phyloP scores from a whole-genome alignment of 2,888 invertebrate genomes.

The Lymantria monacha region DNA sequence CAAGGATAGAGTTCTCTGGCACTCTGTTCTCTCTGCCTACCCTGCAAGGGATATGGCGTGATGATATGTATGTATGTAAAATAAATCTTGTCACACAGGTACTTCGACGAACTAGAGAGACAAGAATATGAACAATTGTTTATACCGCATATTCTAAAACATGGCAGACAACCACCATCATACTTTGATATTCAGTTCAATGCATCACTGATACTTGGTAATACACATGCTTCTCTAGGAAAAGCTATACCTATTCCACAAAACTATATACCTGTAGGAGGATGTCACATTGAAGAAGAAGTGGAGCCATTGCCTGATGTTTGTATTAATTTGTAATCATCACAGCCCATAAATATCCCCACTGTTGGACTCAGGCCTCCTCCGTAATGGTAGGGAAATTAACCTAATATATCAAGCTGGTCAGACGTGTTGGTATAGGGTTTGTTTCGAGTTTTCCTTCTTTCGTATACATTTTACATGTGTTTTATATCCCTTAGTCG shows the following conservation, averaged over 20 bases:
- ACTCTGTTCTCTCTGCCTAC: no score
- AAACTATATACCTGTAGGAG: constrained; percentile 43
- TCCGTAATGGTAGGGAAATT: no score
- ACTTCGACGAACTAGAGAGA: constrained; percentile 14
- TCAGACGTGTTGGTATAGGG: no score
- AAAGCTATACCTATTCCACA: constrained; percentile 39
- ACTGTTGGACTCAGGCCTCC: no score
- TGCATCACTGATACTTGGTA: constrained; percentile 44
- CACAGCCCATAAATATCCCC: no score
- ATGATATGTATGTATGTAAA: no score
- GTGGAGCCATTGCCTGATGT: constrained; percentile 47
- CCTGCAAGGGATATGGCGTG: no score
- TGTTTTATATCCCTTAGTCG: no score
- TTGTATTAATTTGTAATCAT: neutral
- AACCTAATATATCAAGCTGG: no score
- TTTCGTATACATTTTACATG: no score
- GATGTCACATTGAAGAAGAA: constrained; percentile 47
- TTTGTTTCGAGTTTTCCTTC: no score
- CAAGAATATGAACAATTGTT: constrained; percentile 31
- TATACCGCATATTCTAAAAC: constrained; percentile 28
- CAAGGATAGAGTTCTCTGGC: no score
- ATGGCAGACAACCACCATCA: constrained; percentile 34
- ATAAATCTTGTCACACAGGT: constrained; percentile 21
- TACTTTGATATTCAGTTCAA: constrained; percentile 36
- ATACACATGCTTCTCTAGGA: constrained; percentile 41